phyloP scores from a whole-genome alignment of 1,140 invertebrate genomes.

The fruit fly (Drosophila melanogaster) region DNA sequence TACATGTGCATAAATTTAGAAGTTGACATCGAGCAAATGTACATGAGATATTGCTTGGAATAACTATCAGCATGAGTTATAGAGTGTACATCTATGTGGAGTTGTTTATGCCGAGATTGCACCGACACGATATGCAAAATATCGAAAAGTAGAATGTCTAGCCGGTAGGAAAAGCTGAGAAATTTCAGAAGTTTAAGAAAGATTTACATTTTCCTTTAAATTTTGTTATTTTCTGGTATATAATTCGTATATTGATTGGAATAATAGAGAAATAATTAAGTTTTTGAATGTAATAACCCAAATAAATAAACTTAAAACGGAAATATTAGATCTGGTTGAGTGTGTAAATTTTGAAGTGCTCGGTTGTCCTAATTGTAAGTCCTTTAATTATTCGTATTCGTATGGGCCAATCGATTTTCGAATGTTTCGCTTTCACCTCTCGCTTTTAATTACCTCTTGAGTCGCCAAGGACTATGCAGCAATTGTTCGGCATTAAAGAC shows the following conservation, averaged over 20 bases:
- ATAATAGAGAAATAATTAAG: too few species aligned
- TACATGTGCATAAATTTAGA: constrained; percentile 71
- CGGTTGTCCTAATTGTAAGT: neutral
- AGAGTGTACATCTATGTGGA: constrained; percentile 35
- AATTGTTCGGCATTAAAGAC: constrained; percentile 18
- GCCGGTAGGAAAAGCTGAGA: neutral
- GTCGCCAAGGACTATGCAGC: constrained; percentile 10
- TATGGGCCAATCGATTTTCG: constrained; percentile 3
- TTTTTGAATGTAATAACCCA: too few species aligned
- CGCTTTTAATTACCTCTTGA: constrained; percentile 9
- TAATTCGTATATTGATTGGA: too few species aligned
- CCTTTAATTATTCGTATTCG: constrained; percentile 11
- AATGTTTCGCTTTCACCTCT: constrained; percentile 4
- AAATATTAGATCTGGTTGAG: too few species aligned
- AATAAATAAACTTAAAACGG: too few species aligned
- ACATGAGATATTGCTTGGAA: constrained; percentile 74
- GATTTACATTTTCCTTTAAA: neutral
- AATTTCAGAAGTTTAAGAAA: neutral
- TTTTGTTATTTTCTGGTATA: neutral
- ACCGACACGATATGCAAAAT: constrained; percentile 38
- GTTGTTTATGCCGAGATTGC: constrained; percentile 41
- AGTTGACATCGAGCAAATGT: constrained; percentile 69
- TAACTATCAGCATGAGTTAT: constrained; percentile 51
- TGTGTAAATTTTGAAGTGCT: too few species aligned
- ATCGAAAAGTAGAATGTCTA: constrained; percentile 40